Evolutionary conservation across 2,113 vertebrate genomes (phyloP).

Genomic region (Vicugna pacos): DNA sequence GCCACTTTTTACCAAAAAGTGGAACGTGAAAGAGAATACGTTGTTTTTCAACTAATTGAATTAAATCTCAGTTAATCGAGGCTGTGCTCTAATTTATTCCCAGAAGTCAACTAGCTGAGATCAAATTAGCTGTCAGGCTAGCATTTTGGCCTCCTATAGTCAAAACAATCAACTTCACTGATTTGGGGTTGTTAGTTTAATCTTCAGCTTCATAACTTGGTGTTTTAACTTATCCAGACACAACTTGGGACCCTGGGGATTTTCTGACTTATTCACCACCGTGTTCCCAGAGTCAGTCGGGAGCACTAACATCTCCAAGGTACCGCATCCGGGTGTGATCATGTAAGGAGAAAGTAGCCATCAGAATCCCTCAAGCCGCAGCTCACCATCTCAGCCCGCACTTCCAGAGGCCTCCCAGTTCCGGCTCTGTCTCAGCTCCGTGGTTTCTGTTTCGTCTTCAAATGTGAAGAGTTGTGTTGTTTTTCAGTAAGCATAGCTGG

Average conservation of each 20-base stretch:
- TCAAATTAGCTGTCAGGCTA: background rate
- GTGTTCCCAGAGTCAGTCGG: background rate
- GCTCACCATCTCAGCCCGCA: background rate
- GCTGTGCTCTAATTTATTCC: background rate
- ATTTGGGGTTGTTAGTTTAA: background rate
- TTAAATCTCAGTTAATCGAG: background rate
- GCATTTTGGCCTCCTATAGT: background rate
- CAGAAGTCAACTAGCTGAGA: background rate
- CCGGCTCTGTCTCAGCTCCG: background rate
- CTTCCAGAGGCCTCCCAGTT: background rate
- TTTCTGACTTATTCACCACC: background rate
- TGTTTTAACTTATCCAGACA: slow-evolving; percentile 14
- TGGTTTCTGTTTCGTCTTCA: background rate
- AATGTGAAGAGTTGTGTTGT: background rate
- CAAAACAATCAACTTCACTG: background rate
- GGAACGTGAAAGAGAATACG: background rate
- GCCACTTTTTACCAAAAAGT: background rate
- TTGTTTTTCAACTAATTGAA: background rate
- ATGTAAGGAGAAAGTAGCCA: background rate
- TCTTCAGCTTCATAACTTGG: background rate
- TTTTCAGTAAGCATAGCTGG: background rate
- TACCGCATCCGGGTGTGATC: background rate
- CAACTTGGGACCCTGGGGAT: background rate
- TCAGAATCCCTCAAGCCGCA: background rate
- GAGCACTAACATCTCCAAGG: background rate